Percentiles rank a stretch among this genome's conserved stretches.
Conservation (phyloP, 1,140 invertebrate species). For the Zaprionus davidi region DNA sequence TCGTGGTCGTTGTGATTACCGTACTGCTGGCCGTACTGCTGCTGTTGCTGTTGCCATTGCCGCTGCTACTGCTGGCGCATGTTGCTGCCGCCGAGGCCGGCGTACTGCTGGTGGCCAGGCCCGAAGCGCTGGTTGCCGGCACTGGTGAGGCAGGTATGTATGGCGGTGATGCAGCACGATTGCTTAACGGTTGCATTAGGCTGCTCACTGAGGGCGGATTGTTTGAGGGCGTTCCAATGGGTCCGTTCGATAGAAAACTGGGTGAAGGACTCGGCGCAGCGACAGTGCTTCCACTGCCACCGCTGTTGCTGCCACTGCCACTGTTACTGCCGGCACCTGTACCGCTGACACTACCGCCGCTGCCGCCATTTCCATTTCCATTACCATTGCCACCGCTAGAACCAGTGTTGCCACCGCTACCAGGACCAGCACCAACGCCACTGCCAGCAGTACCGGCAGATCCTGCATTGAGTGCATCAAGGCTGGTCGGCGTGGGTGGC, state of each 20-base stretch:
- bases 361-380: not conserved
- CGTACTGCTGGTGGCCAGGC: slow-evolving; percentile 55
- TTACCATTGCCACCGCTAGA: not conserved
- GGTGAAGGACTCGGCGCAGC: slow-evolving; percentile 85
- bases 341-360: not conserved
- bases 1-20: slow-evolving; percentile 51
- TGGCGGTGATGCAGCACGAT: slow-evolving; percentile 68
- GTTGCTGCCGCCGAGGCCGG: slow-evolving; percentile 58
- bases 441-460: slow-evolving; percentile 11
- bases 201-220: slow-evolving; percentile 85
- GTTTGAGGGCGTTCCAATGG: slow-evolving; percentile 84
- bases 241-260: slow-evolving; percentile 82
- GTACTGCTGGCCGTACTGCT: slow-evolving; percentile 33
- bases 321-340: slow-evolving; percentile 1
- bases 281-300: slow-evolving; percentile 66
- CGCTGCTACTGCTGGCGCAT: slow-evolving; percentile 34
- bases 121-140: slow-evolving; percentile 62
- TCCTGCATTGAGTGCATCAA: slow-evolving; percentile 66
- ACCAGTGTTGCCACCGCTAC: not conserved
- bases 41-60: slow-evolving; percentile 39
- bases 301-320: not conserved
- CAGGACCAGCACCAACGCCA: not conserved
- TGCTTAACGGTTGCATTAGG: slow-evolving; percentile 77
- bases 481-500: slow-evolving; percentile 81
- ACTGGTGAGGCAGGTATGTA: slow-evolving; percentile 71